A percentile compares a stretch with the other conserved stretches of the same genome.
Evolutionary conservation across 2,888 invertebrate species (phyloP).

Genomic region (Dascillus cervinus): DNA sequence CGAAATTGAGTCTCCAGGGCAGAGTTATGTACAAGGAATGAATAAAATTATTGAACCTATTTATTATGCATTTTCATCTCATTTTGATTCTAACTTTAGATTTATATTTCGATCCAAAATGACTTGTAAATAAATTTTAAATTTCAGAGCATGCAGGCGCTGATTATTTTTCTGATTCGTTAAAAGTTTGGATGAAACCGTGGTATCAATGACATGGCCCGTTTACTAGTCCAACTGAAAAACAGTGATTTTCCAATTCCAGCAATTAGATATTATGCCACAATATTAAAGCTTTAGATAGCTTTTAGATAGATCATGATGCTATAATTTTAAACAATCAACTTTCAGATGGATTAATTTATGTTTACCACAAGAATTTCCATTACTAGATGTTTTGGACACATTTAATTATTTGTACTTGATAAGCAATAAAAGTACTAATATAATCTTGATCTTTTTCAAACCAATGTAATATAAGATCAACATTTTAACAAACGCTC

Average conservation of each 20-base stretch:
- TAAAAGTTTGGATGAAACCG: constrained; percentile 89
- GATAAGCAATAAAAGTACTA: too few species aligned
- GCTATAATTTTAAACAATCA: not conserved
- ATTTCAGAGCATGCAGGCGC: constrained; percentile 94
- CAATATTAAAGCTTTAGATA: constrained; percentile 94
- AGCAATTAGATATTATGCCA: constrained; percentile 80
- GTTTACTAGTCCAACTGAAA: constrained; percentile 68
- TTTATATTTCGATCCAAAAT: constrained; percentile 48
- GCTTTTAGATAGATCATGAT: constrained; percentile 6
- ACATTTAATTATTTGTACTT: too few species aligned
- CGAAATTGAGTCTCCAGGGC: constrained; percentile 96
- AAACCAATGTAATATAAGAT: too few species aligned
- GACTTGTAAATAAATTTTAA: constrained; percentile 30
- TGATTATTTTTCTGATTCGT: constrained; percentile 96
- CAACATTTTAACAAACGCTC: too few species aligned
- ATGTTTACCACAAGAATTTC: constrained; percentile 93
- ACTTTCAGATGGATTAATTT: constrained; percentile 88
- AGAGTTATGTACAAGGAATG: constrained; percentile 97
- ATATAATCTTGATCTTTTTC: too few species aligned
- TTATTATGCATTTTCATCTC: constrained; percentile 93
- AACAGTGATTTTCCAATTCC: constrained; percentile 68
- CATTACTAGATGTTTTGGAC: constrained; percentile 91
- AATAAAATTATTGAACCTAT: constrained; percentile 99
- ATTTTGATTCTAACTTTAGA: constrained; percentile 71
- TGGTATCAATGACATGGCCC: constrained; percentile 81